Conservation (phyloP, 2,113 vertebrate genomes). For the Phyllostomus hastatus region DNA sequence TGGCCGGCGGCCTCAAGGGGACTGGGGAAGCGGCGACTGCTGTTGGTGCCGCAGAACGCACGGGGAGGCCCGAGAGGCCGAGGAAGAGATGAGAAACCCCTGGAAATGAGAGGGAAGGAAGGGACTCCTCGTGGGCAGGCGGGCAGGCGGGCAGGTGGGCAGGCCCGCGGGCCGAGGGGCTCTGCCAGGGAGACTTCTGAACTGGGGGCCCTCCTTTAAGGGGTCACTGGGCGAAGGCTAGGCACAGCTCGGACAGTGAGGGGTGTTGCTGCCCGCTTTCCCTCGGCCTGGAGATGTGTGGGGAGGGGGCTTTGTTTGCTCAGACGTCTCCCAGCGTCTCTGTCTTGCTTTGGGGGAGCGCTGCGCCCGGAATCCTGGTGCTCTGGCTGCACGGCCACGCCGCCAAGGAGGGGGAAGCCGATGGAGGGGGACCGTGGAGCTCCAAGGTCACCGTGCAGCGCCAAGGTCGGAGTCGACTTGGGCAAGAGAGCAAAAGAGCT, state of each 20-base stretch:
- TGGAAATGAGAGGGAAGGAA: neutral
- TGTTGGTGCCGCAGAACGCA: neutral
- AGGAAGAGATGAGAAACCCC: neutral
- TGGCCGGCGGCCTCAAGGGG: neutral
- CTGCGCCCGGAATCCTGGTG: neutral
- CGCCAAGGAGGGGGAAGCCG: neutral
- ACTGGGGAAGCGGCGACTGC: neutral
- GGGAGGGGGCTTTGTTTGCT: neutral
- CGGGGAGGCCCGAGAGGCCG: neutral
- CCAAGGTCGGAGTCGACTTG: neutral
- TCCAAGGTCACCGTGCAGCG: neutral
- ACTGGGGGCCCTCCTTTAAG: neutral
- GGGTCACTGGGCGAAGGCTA: neutral
- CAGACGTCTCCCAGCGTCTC: conserved; percentile 19
- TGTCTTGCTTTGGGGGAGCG: conserved; percentile 7
- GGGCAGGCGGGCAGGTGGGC: neutral
- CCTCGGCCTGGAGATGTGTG: neutral
- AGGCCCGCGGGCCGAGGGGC: neutral
- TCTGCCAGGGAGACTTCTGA: neutral
- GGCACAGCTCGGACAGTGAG: neutral
- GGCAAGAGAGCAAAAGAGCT: neutral
- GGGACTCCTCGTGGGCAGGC: neutral
- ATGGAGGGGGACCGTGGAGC: neutral
- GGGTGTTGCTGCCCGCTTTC: neutral
- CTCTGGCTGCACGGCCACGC: neutral